A percentile compares a stretch with the other conserved stretches of the same genome.
Evolutionary conservation across 2,797 vertebrate genomes (phyloP).

Genomic region (Oreonectes daqikongensis): DNA sequence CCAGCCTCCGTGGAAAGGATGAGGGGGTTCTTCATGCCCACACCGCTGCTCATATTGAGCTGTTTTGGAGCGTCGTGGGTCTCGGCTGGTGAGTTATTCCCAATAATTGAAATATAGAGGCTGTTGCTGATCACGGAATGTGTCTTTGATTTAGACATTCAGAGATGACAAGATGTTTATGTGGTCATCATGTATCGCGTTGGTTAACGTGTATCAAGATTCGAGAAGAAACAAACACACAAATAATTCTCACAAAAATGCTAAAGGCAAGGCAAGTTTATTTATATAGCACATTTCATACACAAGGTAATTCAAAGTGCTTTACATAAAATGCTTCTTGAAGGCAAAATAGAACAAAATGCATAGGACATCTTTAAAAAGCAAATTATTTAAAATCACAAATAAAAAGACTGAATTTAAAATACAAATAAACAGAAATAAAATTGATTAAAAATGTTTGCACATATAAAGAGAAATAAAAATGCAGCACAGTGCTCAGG

Average conservation of each 20-base stretch:
- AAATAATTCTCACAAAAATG: background rate
- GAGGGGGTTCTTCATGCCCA: conserved; percentile 67
- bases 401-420: no score
- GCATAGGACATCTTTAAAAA: no score
- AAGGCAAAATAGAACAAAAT: no score
- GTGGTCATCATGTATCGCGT: conserved; percentile 8
- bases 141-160: background rate
- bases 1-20: conserved; percentile 68
- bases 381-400: no score
- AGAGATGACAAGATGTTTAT: background rate
- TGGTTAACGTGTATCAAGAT: background rate
- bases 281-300: no score
- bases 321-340: no score
- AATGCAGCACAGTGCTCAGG: no score
- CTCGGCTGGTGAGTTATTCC: conserved; percentile 74
- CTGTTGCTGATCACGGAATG: background rate
- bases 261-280: no score
- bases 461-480: no score
- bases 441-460: no score
- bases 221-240: background rate
- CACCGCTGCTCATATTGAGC: conserved; percentile 69
- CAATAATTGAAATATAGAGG: background rate
- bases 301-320: no score
- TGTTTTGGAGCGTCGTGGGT: conserved; percentile 70
- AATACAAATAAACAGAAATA: no score